These are phyloP conservation scores for Fukomys damarensis DNA, from an alignment of 2,113 vertebrate species.

Conservation along the genomic window DNA sequence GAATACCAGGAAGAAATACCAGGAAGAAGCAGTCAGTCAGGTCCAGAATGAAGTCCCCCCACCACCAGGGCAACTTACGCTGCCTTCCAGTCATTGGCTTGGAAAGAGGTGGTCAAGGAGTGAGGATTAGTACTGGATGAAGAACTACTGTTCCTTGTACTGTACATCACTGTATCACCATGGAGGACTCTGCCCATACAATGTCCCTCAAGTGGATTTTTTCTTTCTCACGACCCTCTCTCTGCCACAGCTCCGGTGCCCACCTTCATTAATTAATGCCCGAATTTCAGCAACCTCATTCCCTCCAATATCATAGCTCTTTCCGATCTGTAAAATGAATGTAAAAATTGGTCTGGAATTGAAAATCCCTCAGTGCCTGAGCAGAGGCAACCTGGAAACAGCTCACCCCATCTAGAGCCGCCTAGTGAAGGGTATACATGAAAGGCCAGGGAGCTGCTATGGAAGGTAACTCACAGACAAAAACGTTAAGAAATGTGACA, in stretches of 20 bases:
- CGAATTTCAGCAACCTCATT: background rate
- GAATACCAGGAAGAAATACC: background rate
- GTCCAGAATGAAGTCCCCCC: background rate
- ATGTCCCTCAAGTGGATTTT: background rate
- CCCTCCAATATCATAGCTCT: background rate
- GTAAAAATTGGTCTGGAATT: background rate
- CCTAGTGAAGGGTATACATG: rapidly evolving
- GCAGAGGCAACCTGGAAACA: background rate
- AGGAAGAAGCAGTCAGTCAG: background rate
- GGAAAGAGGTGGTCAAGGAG: background rate
- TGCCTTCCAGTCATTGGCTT: background rate
- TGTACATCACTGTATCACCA: no score
- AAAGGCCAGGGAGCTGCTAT: no score
- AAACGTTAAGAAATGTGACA: background rate
- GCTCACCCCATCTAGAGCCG: rapidly evolving
- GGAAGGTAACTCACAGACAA: background rate
- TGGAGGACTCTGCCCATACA: background rate
- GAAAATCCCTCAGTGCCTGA: background rate
- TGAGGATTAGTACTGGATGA: background rate
- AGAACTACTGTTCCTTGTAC: background rate
- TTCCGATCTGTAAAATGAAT: background rate
- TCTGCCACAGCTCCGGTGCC: no score
- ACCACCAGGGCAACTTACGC: background rate
- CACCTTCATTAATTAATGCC: background rate
- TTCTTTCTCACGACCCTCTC: background rate